Percentiles rank a stretch among this genome's conserved stretches.
Evolutionary conservation across 2,797 vertebrate species (phyloP).

Genomic region (Anisognathus igniventris): DNA sequence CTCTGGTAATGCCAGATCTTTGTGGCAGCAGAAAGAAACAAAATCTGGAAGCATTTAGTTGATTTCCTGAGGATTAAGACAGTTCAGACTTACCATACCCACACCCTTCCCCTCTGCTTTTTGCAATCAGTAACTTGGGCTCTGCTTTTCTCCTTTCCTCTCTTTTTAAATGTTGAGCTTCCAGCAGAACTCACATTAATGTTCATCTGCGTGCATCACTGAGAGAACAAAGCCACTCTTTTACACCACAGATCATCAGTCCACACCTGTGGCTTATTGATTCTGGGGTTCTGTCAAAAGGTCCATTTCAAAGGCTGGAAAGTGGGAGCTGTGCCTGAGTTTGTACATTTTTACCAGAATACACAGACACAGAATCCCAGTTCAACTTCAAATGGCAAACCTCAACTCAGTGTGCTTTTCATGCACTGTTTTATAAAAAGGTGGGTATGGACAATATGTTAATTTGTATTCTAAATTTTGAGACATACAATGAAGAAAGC

Average conservation of each 20-base stretch:
- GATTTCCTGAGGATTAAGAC: not conserved
- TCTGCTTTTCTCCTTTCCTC: not conserved
- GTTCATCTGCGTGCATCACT: not conserved
- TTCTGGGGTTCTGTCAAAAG: not conserved
- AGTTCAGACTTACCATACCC: not conserved
- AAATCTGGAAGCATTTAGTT: not conserved
- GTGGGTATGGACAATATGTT: not conserved
- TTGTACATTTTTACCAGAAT: not conserved
- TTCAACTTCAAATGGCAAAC: not conserved
- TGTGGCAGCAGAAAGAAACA: not conserved
- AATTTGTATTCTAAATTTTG: not conserved
- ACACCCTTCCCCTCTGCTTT: not conserved
- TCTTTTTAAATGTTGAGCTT: not conserved
- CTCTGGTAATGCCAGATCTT: not conserved
- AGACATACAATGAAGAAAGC: not conserved
- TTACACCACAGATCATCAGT: not conserved
- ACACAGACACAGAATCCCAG: not conserved
- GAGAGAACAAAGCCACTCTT: not conserved
- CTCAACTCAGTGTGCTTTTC: not conserved
- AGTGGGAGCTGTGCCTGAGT: not conserved
- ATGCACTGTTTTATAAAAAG: not conserved
- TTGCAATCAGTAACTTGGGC: not conserved
- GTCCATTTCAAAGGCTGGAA: not conserved
- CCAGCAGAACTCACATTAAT: not conserved
- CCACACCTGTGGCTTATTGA: not conserved